Base-by-base conservation (phyloP, 1,140 invertebrate genomes). In the Acarapis woodi region DNA sequence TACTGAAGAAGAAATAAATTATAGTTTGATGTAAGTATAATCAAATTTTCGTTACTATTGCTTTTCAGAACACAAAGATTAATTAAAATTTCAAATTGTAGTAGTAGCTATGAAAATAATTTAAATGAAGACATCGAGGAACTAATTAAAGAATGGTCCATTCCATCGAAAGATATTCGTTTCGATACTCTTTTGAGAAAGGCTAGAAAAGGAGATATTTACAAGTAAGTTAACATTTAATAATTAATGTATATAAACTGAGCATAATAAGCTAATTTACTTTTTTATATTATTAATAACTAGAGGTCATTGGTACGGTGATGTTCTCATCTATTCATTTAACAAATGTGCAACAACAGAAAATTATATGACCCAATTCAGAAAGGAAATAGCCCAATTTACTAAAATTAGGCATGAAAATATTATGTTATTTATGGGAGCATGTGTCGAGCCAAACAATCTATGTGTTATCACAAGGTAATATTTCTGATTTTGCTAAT, bases 371-470 rank as follows among this genome's bases (percentile, higher is more conserved):
- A 79, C 93, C 53, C 74, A 77, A 37, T 96, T 96, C 53, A 90
- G 85, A 58, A 66, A 74, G 47, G 82, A 88, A 63, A 75, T 88
- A 43, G 74, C 78, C 22, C 88, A 75, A 47, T 88, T 88, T 58
- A 67, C 82, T 16, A 97, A 96, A 61, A 93, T 87, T 10, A 68
- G 90, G 2, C 93, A 99, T 57, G 88, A 97, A 58, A 97, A 97
- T 64, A 57, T 97, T 42, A 80, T 96, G 38, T 65, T 97, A 37
- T 99, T 97, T 60, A 94, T 96, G 80, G 90, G 93, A 42, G 88
- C 87, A 46, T 94, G 88, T 57, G 90, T 93, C 77, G 90, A 93
- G 59, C 79, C 77, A 39, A 82, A 82, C n/a, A 67, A 75, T 38
- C 62, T 94, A 44, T 87, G 87, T n/a, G 93, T 97, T 53, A 82